Conservation (phyloP, 2,888 invertebrate species). For the Adelphocoris suturalis region DNA sequence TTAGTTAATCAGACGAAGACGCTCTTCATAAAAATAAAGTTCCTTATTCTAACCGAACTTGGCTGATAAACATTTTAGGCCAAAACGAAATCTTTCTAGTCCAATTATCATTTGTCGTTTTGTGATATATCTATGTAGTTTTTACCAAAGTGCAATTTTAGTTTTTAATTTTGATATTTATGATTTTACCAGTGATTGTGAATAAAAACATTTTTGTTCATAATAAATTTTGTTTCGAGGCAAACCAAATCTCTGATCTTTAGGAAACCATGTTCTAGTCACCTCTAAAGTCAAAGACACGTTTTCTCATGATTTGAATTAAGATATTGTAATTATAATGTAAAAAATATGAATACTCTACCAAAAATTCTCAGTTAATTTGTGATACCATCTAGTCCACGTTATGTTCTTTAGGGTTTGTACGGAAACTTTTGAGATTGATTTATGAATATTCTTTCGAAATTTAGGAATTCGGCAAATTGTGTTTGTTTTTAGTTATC, state of each 20-base stretch:
- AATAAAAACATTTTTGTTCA: not conserved
- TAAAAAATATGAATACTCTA: conserved; percentile 7
- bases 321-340: conserved; percentile 17
- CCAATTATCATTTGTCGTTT: conserved; percentile 2
- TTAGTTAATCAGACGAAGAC: not conserved
- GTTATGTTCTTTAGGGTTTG: not conserved
- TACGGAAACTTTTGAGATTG: not conserved
- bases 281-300: not conserved
- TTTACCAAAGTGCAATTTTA: conserved; percentile 4
- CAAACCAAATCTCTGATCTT: not conserved
- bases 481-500: not conserved
- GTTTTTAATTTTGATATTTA: not conserved
- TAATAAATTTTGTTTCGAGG: not conserved
- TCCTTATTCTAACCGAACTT: conserved; percentile 2
- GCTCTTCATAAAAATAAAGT: not conserved
- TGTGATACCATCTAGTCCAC: conserved; percentile 3
- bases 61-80: not conserved
- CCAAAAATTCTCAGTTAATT: conserved; percentile 4
- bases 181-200: not conserved
- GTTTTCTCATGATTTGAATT: not conserved
- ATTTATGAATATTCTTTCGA: not conserved
- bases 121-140: not conserved
- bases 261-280: not conserved
- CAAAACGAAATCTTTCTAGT: conserved; percentile 7
- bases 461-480: not conserved